A percentile compares a stretch with the other conserved stretches of the same genome.
These are phyloP conservation scores for Choreutis nemorana DNA, from an alignment of 2,888 invertebrate species.

Conservation along the genomic window DNA sequence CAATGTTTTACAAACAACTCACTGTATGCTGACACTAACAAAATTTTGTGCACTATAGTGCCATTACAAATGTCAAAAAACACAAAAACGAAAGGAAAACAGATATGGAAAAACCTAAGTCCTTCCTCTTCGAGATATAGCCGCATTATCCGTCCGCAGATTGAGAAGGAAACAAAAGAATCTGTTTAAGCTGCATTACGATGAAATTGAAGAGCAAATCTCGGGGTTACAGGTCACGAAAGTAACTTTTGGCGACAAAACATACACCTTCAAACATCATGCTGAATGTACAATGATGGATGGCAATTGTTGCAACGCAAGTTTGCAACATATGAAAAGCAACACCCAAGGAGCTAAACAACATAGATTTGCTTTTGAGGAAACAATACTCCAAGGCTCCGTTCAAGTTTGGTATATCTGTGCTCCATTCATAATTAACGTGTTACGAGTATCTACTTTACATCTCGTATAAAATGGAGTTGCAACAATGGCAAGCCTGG, in stretches of 20 bases:
- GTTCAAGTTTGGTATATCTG: constrained; percentile 8
- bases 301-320: constrained; percentile 10
- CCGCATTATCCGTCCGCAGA: constrained; percentile 5
- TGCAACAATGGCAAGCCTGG: constrained; percentile 22
- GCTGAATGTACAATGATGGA: constrained; percentile 9
- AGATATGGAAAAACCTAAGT: background rate
- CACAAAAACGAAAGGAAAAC: constrained; percentile 4
- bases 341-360: constrained; percentile 10
- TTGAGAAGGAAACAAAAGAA: constrained; percentile 7
- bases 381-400: constrained; percentile 5
- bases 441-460: constrained; percentile 22
- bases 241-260: constrained; percentile 5
- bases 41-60: constrained; percentile 5
- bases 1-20: constrained; percentile 7
- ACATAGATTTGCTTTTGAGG: constrained; percentile 7
- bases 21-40: constrained; percentile 6
- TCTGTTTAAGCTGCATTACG: constrained; percentile 4
- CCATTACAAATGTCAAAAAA: constrained; percentile 3
- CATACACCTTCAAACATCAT: constrained; percentile 6
- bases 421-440: constrained; percentile 10
- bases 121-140: constrained; percentile 7
- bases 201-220: constrained; percentile 5
- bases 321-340: constrained; percentile 11
- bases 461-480: constrained; percentile 18
- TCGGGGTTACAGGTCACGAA: too few relatives aligned